A percentile compares a stretch with the other conserved stretches of the same genome.
Conservation (phyloP, 2,113 vertebrate species). For the Notarius lentiginosus region DNA sequence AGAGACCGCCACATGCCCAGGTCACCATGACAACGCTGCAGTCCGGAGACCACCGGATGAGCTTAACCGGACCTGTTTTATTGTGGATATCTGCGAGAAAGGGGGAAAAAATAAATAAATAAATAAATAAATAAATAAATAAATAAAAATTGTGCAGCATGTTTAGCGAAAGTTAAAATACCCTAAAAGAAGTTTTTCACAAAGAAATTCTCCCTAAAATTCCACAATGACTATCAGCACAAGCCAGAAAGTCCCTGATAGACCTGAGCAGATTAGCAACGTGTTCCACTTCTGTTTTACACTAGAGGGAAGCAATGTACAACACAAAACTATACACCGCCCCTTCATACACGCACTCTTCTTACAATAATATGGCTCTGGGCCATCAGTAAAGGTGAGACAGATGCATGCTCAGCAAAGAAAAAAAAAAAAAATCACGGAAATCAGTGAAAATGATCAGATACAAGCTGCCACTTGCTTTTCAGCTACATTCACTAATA, state of each 20-base stretch:
- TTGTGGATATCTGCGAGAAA: slow-evolving; percentile 87
- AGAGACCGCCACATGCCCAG: slow-evolving; percentile 93
- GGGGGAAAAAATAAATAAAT: too few species aligned
- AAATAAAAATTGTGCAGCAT: not conserved
- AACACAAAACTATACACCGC: not conserved
- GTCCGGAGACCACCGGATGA: slow-evolving; percentile 95
- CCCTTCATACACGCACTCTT: not conserved
- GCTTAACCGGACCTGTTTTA: slow-evolving; percentile 93
- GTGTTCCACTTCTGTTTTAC: not conserved
- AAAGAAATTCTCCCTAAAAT: not conserved
- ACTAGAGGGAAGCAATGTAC: slow-evolving; percentile 45
- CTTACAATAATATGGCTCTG: not conserved
- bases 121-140: too few species aligned
- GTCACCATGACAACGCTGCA: slow-evolving; percentile 93
- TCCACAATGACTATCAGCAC: not conserved
- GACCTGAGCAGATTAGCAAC: not conserved
- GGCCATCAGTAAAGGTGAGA: not conserved
- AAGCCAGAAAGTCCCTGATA: not conserved
- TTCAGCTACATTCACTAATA: not conserved
- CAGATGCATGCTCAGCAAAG: not conserved
- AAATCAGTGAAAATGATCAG: not conserved
- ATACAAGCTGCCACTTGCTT: not conserved
- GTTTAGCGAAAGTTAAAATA: not conserved
- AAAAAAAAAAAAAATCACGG: too few species aligned
- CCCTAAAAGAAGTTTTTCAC: not conserved